Evolutionary conservation across 1,140 invertebrate genomes (phyloP), one percentile per base, ranked within the genome.

Genomic region (Sweltsa coloradensis): DNA sequence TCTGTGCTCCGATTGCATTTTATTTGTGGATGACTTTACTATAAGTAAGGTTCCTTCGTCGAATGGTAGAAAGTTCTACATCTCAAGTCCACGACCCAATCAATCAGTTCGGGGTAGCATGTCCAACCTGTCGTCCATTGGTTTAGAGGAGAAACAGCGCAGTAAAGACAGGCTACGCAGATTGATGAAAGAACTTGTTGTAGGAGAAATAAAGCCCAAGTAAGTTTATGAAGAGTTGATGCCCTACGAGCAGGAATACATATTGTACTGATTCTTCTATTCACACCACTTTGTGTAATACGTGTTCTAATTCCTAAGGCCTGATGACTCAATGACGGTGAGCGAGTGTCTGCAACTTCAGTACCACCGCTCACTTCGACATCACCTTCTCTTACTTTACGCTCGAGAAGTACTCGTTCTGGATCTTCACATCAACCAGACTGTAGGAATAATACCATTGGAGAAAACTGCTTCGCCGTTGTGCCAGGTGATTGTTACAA

Each of bases 381-480:
- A 80, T 61, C 72, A 76, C 53, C 51, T 80, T 5, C 59, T 79
- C 11, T 61, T 79, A 11, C 56, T 78, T 2, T 79, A 76, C 57
- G 58, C 72, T 3, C 56, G 71, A 45, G 75, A 79, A 59, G 65
- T 79, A 22, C 63, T 79, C 3, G 61, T 80, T 23, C 58, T 80
- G 5, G 78, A 80, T 57, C 56, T 80, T n/a, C 65, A 72, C 48
- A 75, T 79, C 34, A 72, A 76, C 56, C 76, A 77, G 57, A 76
- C 75, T 37, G 73, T 79, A 22, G 73, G 73, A 2, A 70, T 75
- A 34, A 67, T 78, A 29, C 58, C 68, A 9, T 57, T 74, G 11
- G 76, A 79, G 45, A 65, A 70, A 46, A 66, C 70, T 13, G 62
- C 66, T 26, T 75, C 74, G 9, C 69, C 74, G 40, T 58, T 72